Evolutionary conservation across 2,113 vertebrate genomes (phyloP).

Genomic region (Pseudonaja textilis): DNA sequence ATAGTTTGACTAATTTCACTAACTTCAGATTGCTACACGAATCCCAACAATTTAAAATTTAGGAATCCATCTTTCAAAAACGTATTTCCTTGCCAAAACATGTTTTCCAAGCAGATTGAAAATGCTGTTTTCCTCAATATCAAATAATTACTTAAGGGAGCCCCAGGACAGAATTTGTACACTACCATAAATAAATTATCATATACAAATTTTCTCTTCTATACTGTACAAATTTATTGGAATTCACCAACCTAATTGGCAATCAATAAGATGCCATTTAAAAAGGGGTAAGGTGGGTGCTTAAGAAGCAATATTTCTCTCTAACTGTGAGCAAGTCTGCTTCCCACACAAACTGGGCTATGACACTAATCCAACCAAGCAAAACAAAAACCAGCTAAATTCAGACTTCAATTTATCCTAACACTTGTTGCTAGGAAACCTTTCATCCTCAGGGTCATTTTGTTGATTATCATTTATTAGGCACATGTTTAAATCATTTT

Average conservation of each 20-base stretch:
- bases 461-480: constrained; percentile 69
- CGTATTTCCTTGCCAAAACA: neutral
- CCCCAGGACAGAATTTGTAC: neutral
- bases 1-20: neutral
- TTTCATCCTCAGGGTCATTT: constrained; percentile 63
- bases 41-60: neutral
- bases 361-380: constrained; percentile 66
- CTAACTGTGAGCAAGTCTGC: constrained; percentile 51
- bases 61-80: neutral
- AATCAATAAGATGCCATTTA: neutral
- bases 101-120: neutral
- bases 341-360: constrained; percentile 64
- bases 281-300: constrained; percentile 43
- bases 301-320: constrained; percentile 55
- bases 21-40: neutral
- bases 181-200: neutral
- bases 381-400: constrained; percentile 69
- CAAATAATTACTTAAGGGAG: neutral
- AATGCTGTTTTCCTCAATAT: neutral
- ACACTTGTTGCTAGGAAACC: constrained; percentile 72
- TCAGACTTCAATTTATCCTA: constrained; percentile 54
- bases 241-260: neutral
- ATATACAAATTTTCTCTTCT: neutral
- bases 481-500: constrained; percentile 37
- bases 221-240: neutral